Evolutionary conservation across 2,888 invertebrate genomes (phyloP).

Genomic region (Zonitis immaculata): DNA sequence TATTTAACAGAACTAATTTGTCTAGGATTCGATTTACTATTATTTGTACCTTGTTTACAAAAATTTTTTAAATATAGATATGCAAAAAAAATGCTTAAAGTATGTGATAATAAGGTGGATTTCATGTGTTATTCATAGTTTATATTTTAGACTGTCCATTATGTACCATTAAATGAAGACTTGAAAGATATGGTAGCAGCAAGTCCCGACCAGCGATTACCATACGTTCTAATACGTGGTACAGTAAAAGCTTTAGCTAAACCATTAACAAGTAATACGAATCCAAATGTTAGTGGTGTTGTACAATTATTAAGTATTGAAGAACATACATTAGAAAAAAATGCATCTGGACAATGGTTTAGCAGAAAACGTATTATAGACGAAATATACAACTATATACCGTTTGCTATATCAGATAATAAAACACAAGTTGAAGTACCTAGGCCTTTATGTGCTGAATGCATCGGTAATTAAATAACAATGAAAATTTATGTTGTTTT

Average conservation of each 20-base stretch:
- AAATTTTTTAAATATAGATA: conserved; percentile 72
- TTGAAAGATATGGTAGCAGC: conserved; percentile 59
- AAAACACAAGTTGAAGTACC: conserved; percentile 67
- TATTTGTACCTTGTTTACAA: conserved; percentile 68
- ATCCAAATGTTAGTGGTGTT: conserved; percentile 70
- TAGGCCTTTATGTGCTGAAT: conserved; percentile 69
- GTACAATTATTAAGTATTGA: conserved; percentile 74
- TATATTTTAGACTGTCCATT: conserved; percentile 61
- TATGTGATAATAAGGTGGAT: background rate
- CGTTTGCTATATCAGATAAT: conserved; percentile 65
- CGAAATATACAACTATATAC: conserved; percentile 73
- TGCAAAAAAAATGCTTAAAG: conserved; percentile 66
- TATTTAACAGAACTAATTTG: conserved; percentile 71
- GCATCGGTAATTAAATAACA: no score
- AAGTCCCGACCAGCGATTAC: conserved; percentile 60
- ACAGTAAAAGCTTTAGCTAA: conserved; percentile 70
- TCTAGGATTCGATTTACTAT: conserved; percentile 68
- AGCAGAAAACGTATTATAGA: conserved; percentile 75
- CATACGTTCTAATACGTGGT: conserved; percentile 73
- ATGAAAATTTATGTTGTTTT: no score
- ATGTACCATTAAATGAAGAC: conserved; percentile 61
- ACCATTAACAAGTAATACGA: conserved; percentile 69
- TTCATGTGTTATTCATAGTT: conserved; percentile 12
- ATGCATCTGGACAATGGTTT: conserved; percentile 81
- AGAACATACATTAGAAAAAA: conserved; percentile 78